These are phyloP conservation scores for Macroramphosus scolopax DNA, from an alignment of 2,797 vertebrate species.

Conservation along the genomic window DNA sequence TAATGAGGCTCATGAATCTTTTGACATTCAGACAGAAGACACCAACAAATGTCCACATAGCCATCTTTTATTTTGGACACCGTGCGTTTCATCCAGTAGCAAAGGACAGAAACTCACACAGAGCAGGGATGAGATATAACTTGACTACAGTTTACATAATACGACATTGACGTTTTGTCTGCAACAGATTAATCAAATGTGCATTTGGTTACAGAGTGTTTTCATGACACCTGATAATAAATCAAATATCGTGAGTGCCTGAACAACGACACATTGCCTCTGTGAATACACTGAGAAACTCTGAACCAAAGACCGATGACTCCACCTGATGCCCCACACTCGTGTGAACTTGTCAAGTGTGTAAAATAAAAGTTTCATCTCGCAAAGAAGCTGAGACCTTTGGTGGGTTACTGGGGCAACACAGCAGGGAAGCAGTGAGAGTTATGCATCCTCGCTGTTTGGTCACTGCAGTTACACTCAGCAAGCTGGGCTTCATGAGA, in stretches of 20 bases:
- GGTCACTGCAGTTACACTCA: neutral
- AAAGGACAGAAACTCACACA: conserved; percentile 33
- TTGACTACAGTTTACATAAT: conserved; percentile 21
- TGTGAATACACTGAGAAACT: no score
- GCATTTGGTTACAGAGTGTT: conserved; percentile 1
- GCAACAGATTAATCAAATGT: conserved; percentile 25
- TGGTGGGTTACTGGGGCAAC: neutral
- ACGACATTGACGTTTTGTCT: conserved; percentile 12
- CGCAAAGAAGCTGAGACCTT: conserved; percentile 7
- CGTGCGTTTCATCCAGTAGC: conserved; percentile 39
- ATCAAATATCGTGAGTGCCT: no score
- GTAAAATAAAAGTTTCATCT: no score
- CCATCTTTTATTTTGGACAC: conserved; percentile 68
- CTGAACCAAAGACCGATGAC: no score
- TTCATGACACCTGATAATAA: neutral
- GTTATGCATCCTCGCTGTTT: neutral
- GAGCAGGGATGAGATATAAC: conserved; percentile 29
- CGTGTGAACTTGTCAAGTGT: conserved; percentile 1
- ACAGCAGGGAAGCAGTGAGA: neutral
- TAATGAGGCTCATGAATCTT: neutral
- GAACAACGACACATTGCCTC: no score
- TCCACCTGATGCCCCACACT: no score
- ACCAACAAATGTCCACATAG: conserved; percentile 59
- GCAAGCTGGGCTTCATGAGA: neutral
- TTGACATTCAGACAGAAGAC: conserved; percentile 58